Conservation (phyloP, 2,888 invertebrate species). For the Sthenelais limicola region DNA sequence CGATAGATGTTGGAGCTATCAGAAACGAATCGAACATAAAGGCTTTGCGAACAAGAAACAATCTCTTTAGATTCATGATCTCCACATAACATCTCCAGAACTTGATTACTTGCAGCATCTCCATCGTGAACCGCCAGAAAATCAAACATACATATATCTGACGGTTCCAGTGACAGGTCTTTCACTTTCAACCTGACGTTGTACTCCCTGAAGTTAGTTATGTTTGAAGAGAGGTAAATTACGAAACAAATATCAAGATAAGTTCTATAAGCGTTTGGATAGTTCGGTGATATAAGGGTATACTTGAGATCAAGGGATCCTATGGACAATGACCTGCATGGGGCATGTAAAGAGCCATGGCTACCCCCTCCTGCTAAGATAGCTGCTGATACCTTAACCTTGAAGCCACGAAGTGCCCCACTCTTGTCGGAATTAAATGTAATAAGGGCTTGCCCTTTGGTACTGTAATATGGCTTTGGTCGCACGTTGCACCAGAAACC, state of each 20-base stretch:
- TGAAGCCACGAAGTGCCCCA: not conserved
- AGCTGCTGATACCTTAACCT: not conserved
- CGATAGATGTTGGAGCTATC: constrained; percentile 16
- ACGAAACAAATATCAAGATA: constrained; percentile 3
- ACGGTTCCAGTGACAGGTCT: constrained; percentile 1
- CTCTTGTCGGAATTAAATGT: not conserved
- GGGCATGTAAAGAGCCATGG: not conserved
- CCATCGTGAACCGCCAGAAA: constrained; percentile 6
- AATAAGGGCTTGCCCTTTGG: not conserved
- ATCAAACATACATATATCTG: constrained; percentile 1
- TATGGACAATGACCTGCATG: not conserved
- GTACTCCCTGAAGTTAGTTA: constrained; percentile 1
- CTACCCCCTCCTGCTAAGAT: not conserved
- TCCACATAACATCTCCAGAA: constrained; percentile 2
- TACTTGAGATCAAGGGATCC: constrained; percentile 9
- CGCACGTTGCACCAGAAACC: constrained; percentile 2
- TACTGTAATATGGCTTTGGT: not conserved
- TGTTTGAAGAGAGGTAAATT: not conserved
- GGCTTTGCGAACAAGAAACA: not conserved
- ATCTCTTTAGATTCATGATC: not conserved
- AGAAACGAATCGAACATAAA: constrained; percentile 6
- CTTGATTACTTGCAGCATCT: not conserved
- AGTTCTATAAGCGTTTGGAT: not conserved
- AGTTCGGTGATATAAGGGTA: not conserved
- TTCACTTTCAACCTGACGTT: not conserved